A percentile compares a stretch with the other conserved stretches of the same genome.
Evolutionary conservation across 2,113 vertebrate genomes (phyloP).

Genomic region (Oxyura jamaicensis): DNA sequence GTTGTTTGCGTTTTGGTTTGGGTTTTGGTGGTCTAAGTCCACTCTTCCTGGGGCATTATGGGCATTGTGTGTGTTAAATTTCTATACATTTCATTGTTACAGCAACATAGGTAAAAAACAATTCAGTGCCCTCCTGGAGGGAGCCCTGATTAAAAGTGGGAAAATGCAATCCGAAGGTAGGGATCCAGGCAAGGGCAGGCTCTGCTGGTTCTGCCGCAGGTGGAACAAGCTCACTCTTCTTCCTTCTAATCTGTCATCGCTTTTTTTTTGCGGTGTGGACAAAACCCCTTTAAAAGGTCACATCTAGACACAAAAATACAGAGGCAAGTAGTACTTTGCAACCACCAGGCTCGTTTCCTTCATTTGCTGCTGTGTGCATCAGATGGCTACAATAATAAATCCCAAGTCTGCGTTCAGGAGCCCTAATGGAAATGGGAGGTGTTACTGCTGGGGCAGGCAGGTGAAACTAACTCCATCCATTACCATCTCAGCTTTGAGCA

Average conservation of each 20-base stretch:
- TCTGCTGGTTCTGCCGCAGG: neutral
- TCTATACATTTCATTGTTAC: neutral
- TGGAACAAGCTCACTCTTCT: neutral
- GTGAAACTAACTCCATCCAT: neutral
- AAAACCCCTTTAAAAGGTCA: neutral
- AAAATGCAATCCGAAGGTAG: neutral
- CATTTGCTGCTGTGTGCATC: neutral
- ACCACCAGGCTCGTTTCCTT: no score
- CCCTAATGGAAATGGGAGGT: neutral
- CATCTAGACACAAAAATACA: neutral
- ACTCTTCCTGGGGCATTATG: neutral
- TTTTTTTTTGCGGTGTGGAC: neutral
- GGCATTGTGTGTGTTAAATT: neutral
- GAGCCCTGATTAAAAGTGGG: neutral
- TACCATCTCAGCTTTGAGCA: neutral
- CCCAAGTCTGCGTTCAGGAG: neutral
- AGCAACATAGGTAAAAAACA: neutral
- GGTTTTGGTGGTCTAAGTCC: neutral
- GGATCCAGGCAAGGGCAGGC: neutral
- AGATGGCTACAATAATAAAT: neutral
- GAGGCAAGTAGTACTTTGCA: neutral
- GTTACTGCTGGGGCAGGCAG: fast-evolving
- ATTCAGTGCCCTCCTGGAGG: neutral
- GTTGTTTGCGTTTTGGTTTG: neutral
- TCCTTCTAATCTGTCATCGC: fast-evolving